Conservation (phyloP, 2,797 vertebrate species). For the Borostomias antarcticus region DNA sequence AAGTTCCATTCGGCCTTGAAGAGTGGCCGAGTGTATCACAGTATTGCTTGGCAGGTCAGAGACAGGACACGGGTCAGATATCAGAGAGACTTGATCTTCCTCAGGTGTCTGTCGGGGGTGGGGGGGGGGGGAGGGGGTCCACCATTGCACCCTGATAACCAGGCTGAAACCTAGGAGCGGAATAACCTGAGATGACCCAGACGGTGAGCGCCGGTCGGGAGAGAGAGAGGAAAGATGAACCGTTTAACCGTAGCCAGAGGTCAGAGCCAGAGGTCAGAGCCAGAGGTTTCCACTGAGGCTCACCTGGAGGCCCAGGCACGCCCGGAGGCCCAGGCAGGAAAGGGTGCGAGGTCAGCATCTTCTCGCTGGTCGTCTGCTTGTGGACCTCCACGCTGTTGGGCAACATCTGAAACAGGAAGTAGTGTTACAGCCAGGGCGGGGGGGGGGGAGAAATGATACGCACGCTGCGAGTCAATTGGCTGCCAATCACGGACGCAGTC, state of each 20-base stretch:
- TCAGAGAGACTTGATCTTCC: background rate
- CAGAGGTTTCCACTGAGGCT: no score
- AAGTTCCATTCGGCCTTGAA: no score
- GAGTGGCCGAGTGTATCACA: no score
- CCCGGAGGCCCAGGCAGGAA: conserved; percentile 90
- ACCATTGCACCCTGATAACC: no score
- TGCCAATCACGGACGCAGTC: conserved; percentile 10
- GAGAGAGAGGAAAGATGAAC: no score
- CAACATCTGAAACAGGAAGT: conserved; percentile 78
- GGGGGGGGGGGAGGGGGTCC: background rate
- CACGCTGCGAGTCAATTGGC: background rate
- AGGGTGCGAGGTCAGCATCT: conserved; percentile 81
- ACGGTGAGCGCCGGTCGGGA: no score
- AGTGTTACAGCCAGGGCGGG: background rate
- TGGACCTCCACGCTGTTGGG: conserved; percentile 87
- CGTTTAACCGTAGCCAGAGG: no score
- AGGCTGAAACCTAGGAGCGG: no score
- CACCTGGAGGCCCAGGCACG: conserved; percentile 89
- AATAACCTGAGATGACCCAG: no score
- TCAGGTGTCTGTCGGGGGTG: no score
- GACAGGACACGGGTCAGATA: background rate
- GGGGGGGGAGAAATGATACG: conserved; percentile 8
- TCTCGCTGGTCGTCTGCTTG: conserved; percentile 88
- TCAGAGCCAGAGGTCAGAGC: background rate
- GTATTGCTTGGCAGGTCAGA: no score